Conservation (phyloP, 2,888 invertebrate species). For the Pyrrhia umbra region DNA sequence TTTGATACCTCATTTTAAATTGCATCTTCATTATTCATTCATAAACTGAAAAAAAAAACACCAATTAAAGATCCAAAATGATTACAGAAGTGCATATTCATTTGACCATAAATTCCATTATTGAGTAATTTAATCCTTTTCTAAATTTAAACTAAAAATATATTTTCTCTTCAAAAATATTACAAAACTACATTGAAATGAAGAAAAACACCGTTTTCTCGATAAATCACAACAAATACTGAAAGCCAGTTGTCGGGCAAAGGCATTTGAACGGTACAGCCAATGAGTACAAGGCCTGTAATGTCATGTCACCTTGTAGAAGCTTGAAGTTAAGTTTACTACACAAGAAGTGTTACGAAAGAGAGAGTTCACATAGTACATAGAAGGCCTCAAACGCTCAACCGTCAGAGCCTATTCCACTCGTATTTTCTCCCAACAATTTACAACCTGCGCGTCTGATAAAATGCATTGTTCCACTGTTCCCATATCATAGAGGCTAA, state of each 20-base stretch:
- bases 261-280: background rate
- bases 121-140: too few relatives aligned
- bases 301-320: background rate
- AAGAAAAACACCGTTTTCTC: background rate
- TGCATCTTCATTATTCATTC: too few relatives aligned
- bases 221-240: background rate
- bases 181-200: background rate
- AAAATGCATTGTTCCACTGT: conserved; percentile 54
- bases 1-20: too few relatives aligned
- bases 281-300: background rate
- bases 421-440: conserved; percentile 57
- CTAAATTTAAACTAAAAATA: background rate
- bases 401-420: conserved; percentile 43
- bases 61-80: too few relatives aligned
- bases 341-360: conserved; percentile 39
- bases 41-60: too few relatives aligned
- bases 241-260: background rate
- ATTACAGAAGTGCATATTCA: too few relatives aligned
- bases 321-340: conserved; percentile 1
- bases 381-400: conserved; percentile 14
- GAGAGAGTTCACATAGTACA: conserved; percentile 46
- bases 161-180: too few relatives aligned
- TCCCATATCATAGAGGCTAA: conserved; percentile 51
- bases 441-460: conserved; percentile 54
- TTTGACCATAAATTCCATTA: too few relatives aligned